Evolutionary conservation across 2,113 vertebrate genomes (phyloP).

Genomic region (Nycticryphes semicollaris): DNA sequence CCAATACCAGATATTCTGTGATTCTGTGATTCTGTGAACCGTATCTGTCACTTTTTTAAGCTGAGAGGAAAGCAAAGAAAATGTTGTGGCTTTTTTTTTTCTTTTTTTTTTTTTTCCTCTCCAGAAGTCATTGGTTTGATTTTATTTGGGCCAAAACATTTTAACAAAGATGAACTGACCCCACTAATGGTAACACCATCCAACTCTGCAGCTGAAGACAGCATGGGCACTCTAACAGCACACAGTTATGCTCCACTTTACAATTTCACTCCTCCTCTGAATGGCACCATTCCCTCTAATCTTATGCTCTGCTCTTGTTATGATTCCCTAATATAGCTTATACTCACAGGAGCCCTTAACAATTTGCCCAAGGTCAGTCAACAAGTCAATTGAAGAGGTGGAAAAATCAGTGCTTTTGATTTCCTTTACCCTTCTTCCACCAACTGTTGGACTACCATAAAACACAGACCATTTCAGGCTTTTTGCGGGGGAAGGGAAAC

Average conservation of each 20-base stretch:
- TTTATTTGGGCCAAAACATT: background rate
- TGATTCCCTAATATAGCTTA: background rate
- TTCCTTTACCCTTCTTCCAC: background rate
- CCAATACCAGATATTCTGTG: too few species aligned
- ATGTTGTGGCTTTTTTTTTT: background rate
- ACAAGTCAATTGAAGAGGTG: slow-evolving; percentile 12
- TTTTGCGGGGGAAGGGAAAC: slow-evolving; percentile 12
- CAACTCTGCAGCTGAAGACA: background rate
- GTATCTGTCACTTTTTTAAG: background rate
- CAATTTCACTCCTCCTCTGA: background rate
- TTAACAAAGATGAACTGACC: background rate
- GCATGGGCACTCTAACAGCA: background rate
- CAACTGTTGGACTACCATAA: background rate
- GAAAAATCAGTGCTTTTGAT: slow-evolving; percentile 34
- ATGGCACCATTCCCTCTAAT: background rate
- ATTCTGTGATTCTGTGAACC: background rate
- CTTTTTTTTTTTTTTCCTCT: background rate
- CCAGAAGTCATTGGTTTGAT: background rate
- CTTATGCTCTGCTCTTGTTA: background rate
- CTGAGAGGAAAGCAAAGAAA: background rate
- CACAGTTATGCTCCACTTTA: background rate
- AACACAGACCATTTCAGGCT: slow-evolving; percentile 7
- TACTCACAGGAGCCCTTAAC: background rate
- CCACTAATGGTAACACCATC: background rate
- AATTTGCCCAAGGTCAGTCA: slow-evolving; percentile 24